These are phyloP conservation scores for Fukomys damarensis DNA, from an alignment of 2,113 vertebrate genomes.

Conservation along the genomic window DNA sequence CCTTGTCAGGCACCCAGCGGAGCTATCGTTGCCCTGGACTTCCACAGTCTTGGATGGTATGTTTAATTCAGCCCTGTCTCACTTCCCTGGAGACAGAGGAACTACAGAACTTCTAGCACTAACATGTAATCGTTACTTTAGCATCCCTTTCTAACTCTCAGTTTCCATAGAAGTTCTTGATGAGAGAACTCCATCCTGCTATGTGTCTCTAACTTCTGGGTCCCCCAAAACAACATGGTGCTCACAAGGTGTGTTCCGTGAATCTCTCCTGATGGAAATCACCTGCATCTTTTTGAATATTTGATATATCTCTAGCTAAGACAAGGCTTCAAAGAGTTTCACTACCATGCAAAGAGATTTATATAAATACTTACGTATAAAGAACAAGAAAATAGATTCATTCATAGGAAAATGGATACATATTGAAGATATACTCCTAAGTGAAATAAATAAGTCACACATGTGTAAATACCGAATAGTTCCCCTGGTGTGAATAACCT, in stretches of 20 bases:
- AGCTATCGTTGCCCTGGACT: background rate
- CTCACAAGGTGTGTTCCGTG: background rate
- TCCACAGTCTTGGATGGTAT: background rate
- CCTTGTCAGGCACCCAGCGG: background rate
- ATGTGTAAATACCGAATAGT: too few relatives aligned
- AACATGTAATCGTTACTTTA: background rate
- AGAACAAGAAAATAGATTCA: too few relatives aligned
- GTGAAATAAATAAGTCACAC: too few relatives aligned
- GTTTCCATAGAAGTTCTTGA: background rate
- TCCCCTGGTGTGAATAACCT: too few relatives aligned
- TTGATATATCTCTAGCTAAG: slow-evolving; percentile 57
- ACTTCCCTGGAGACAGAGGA: too few relatives aligned
- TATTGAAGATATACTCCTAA: too few relatives aligned
- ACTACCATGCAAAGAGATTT: slow-evolving; percentile 76
- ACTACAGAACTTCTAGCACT: background rate
- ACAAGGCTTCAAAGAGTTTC: slow-evolving; percentile 12
- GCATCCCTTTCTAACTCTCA: background rate
- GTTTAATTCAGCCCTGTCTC: background rate
- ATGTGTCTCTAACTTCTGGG: background rate
- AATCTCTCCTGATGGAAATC: background rate
- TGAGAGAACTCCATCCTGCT: background rate
- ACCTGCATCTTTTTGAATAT: slow-evolving; percentile 1
- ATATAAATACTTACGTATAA: slow-evolving; percentile 69
- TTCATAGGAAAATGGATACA: too few relatives aligned
- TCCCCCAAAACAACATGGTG: background rate